Percentiles rank a stretch among this genome's conserved stretches.
These are phyloP conservation scores for Ophioninae sp. DNA, from an alignment of 2,888 invertebrate species.

Conservation along the genomic window DNA sequence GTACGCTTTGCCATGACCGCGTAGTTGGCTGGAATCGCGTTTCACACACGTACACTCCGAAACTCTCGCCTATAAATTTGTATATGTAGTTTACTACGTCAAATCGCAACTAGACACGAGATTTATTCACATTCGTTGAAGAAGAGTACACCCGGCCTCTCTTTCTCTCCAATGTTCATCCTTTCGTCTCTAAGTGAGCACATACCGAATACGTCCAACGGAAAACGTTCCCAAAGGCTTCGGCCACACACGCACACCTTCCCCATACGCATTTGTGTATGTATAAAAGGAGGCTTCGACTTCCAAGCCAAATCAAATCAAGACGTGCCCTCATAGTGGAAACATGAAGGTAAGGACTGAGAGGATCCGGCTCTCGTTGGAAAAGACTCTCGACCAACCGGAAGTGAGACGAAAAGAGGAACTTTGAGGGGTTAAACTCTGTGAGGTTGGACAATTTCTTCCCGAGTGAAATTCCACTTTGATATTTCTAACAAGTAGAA, in stretches of 20 bases:
- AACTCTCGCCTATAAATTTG: background rate
- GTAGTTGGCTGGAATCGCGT: conserved; percentile 25
- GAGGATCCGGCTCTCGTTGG: conserved; percentile 43
- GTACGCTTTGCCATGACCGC: conserved; percentile 49
- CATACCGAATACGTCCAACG: conserved; percentile 43
- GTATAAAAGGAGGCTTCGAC: conserved; percentile 68
- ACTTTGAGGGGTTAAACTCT: conserved; percentile 32
- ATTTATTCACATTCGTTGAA: conserved; percentile 42
- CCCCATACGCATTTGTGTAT: conserved; percentile 40
- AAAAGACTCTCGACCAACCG: conserved; percentile 39
- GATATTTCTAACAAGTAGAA: no score
- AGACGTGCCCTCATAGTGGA: conserved; percentile 70
- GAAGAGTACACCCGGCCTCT: conserved; percentile 33
- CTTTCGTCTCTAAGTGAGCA: conserved; percentile 16
- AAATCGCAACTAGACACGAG: conserved; percentile 31
- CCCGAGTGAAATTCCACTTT: no score
- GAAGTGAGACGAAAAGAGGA: conserved; percentile 61
- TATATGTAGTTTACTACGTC: conserved; percentile 13
- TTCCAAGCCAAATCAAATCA: conserved; percentile 71
- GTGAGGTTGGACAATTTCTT: no score
- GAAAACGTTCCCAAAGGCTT: conserved; percentile 45
- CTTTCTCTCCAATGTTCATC: conserved; percentile 38
- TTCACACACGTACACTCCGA: background rate
- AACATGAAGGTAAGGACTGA: conserved; percentile 73
- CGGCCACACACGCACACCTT: conserved; percentile 38